Conservation (phyloP, 2,888 invertebrate species). For the Diogma glabrata region DNA sequence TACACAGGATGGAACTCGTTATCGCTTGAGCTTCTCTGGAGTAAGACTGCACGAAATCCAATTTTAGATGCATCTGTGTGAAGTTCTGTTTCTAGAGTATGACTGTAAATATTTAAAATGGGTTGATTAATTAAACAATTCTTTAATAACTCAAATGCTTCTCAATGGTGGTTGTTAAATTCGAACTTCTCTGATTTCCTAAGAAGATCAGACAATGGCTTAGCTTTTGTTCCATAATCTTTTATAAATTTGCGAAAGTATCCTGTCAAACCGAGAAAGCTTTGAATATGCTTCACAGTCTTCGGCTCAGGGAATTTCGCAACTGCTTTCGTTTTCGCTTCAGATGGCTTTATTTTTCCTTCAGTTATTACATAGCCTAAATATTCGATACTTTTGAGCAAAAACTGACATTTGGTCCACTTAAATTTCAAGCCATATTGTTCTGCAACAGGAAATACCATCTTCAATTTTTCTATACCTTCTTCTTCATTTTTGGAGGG, state of each 20-base stretch:
- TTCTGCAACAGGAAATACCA: neutral
- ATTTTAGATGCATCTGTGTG: neutral
- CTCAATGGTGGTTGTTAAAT: too few species aligned
- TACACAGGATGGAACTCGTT: neutral
- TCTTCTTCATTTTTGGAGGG: neutral
- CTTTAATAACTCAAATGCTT: too few species aligned
- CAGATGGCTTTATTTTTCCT: neutral
- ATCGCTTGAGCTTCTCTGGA: neutral
- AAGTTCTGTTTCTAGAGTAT: too few species aligned
- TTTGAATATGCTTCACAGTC: neutral
- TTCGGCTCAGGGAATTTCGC: neutral
- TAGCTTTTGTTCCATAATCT: too few species aligned
- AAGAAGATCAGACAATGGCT: too few species aligned
- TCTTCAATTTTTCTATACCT: neutral
- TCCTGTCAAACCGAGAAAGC: neutral
- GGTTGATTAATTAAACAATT: too few species aligned
- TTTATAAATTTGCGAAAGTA: slow-evolving; percentile 3
- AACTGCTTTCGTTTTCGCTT: slow-evolving; percentile 11
- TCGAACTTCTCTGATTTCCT: too few species aligned
- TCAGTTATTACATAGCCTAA: neutral
- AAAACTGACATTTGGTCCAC: neutral
- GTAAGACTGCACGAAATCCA: neutral
- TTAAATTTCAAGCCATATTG: slow-evolving; percentile 1
- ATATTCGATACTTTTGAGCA: neutral
- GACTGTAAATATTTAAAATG: too few species aligned